These are phyloP conservation scores for Morus bassanus DNA, from an alignment of 2,797 vertebrate genomes.

Conservation along the genomic window DNA sequence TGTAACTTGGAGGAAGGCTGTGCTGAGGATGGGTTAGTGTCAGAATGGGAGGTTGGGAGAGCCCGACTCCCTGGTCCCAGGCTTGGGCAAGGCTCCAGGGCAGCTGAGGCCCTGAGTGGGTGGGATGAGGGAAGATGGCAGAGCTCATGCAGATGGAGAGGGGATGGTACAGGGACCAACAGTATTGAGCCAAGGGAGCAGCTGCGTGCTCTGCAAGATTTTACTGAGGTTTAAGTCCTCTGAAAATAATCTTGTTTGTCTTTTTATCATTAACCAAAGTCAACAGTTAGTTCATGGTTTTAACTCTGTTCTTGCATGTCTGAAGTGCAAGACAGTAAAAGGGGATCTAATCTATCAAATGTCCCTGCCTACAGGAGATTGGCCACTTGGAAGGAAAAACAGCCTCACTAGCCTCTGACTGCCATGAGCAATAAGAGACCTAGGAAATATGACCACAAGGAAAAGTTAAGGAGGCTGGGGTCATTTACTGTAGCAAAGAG, in stretches of 20 bases:
- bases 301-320: neutral
- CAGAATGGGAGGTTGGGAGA: neutral
- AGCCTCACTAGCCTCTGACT: neutral
- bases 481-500: neutral
- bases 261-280: neutral
- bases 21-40: neutral
- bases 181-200: neutral
- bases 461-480: neutral
- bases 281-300: neutral
- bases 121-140: neutral
- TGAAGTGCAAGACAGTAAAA: neutral
- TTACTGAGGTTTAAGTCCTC: neutral
- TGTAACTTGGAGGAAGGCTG: neutral
- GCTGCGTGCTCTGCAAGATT: neutral
- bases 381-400: neutral
- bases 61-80: neutral
- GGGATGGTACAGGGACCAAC: neutral
- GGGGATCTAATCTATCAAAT: neutral
- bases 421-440: neutral
- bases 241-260: neutral
- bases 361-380: neutral
- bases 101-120: rapidly evolving
- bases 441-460: neutral
- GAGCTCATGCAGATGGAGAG: neutral
- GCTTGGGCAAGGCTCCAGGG: neutral